Conservation (phyloP, 1,140 invertebrate genomes). For the Radopholus similis region DNA sequence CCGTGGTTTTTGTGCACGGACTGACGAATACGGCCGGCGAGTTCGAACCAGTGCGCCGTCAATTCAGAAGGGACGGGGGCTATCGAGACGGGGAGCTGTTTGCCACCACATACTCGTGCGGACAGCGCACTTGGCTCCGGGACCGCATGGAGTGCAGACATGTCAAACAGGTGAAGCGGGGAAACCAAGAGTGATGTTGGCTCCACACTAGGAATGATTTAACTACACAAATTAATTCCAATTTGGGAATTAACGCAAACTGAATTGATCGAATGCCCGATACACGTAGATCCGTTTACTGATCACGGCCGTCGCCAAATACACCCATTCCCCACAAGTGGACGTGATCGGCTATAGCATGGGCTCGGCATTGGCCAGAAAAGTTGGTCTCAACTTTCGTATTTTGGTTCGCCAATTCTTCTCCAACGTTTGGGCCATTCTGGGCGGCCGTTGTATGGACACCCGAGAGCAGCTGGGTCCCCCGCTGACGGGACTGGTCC, state of each 20-base stretch:
- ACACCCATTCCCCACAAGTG: slow-evolving; percentile 8
- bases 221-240: neutral
- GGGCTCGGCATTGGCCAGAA: slow-evolving; percentile 25
- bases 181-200: neutral
- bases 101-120: slow-evolving; percentile 20
- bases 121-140: neutral
- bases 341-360: slow-evolving; percentile 28
- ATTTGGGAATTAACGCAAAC: neutral
- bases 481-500: slow-evolving; percentile 21
- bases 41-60: neutral
- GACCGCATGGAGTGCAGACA: slow-evolving; percentile 18
- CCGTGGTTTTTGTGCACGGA: slow-evolving; percentile 25
- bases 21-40: neutral
- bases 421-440: slow-evolving; percentile 12
- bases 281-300: neutral
- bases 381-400: neutral
- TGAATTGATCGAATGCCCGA: no score
- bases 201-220: neutral
- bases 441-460: slow-evolving; percentile 29
- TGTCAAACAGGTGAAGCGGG: slow-evolving; percentile 1
- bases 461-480: slow-evolving; percentile 25
- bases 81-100: slow-evolving; percentile 21
- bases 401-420: neutral
- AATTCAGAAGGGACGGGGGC: slow-evolving; percentile 12
- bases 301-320: slow-evolving; percentile 15